A percentile compares a stretch with the other conserved stretches of the same genome.
These are phyloP conservation scores for Falco columbarius DNA, from an alignment of 2,797 vertebrate species.

Conservation along the genomic window DNA sequence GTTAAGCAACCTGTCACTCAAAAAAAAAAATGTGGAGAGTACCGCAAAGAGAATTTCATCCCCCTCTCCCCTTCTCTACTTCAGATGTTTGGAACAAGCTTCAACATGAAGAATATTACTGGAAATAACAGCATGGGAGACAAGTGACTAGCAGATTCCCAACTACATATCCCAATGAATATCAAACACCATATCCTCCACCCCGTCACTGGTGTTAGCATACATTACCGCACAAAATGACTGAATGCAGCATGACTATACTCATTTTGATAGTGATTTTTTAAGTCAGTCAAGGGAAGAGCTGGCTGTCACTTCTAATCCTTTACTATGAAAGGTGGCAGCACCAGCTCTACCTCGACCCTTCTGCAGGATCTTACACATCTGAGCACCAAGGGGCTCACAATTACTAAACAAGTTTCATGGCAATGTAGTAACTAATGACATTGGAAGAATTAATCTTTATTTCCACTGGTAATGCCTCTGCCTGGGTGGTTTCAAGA, in stretches of 20 bases:
- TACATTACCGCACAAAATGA: background rate
- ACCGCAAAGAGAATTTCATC: background rate
- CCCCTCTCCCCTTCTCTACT: background rate
- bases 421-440: background rate
- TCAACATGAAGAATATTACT: background rate
- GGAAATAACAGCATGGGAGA: background rate
- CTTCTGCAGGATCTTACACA: background rate
- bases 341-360: background rate
- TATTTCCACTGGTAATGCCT: conserved; percentile 1
- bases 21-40: background rate
- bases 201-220: background rate
- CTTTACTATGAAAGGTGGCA: background rate
- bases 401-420: background rate
- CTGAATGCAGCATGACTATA: background rate
- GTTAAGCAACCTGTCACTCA: conserved; percentile 33
- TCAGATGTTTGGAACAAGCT: conserved; percentile 14
- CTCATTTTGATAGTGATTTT: background rate
- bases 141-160: background rate
- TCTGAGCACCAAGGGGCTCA: background rate
- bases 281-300: conserved; percentile 35
- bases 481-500: background rate
- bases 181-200: background rate
- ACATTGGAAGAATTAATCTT: background rate
- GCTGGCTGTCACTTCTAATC: conserved; percentile 11
- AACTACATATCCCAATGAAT: background rate